Evolutionary conservation across 2,888 invertebrate species (phyloP), one percentile per base, ranked within the genome.

Genomic region (Tolmerus cingulatus): DNA sequence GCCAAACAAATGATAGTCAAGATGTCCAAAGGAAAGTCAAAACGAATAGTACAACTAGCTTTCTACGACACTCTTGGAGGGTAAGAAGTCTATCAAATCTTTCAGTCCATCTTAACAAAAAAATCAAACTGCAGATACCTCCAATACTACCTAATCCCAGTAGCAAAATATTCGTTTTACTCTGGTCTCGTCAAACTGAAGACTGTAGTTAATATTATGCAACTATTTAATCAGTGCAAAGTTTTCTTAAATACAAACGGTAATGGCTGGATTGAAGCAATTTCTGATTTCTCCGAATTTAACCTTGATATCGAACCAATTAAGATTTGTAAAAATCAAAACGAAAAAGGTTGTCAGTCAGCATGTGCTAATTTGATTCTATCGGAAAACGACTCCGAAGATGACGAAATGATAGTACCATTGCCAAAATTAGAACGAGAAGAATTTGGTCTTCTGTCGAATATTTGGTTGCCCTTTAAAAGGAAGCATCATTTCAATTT

Each of bases 21-120:
- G 16, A 90, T 90, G 89, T 88, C 90, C 2, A 88, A 90, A 5
- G 86, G 89, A 0, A 88, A 89, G 2, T 88, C 90, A 0, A 89
- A 90, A n/a, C 86, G 88, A 0, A 57, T 91, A 27, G 87, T 90
- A 0, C 90, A 91, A 82, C 90, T 90, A 40, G 91, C 92, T 4
- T 91, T 91, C 87, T 92, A 91, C 87, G 93, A 93, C 88, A 89
- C 91, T 2, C 30, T 93, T 27, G 93, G 93, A 37, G 92, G 92
- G 90, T 90, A 89, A 88, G 46, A 89, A 88, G 46, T 40, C 23
- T 1, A 3, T 34, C 51, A n/a, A 51, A 16, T 51, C 19, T 19
- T 51, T n/a, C 16, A 16, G 1, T 51, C 2, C 4, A 0, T 4
- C 23, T 66, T 23, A 27, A 19, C 12, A 23, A 66, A 23, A 30